Evolutionary conservation across 2,888 invertebrate species (phyloP).

Genomic region (Drosophila antonietae): DNA sequence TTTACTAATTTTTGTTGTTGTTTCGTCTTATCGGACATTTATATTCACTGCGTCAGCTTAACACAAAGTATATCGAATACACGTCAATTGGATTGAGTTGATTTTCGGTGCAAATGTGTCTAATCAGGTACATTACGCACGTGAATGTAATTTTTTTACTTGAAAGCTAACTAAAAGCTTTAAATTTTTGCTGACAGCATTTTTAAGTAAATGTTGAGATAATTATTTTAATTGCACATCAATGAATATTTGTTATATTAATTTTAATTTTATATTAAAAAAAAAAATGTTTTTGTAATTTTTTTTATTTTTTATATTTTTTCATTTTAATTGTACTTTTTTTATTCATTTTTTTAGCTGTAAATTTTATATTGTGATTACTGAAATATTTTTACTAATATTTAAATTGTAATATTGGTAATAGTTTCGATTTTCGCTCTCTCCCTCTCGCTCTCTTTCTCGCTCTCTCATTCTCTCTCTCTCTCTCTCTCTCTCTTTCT

Average conservation of each 20-base stretch:
- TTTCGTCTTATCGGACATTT: neutral
- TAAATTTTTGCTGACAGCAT: neutral
- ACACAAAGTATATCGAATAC: neutral
- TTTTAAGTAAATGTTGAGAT: neutral
- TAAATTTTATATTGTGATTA: too few relatives aligned
- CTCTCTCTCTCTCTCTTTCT: neutral
- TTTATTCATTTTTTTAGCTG: too few relatives aligned
- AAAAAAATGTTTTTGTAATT: too few relatives aligned
- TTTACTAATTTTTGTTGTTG: neutral
- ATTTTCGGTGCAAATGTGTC: neutral
- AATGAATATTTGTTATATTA: too few relatives aligned
- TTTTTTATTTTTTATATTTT: too few relatives aligned
- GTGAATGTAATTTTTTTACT: neutral
- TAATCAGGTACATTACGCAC: neutral
- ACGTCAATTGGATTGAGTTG: neutral
- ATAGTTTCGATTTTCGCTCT: neutral
- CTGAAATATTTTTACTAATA: too few relatives aligned
- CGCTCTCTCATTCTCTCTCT: neutral
- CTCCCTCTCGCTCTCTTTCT: neutral
- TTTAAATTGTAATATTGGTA: too few relatives aligned
- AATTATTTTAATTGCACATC: too few relatives aligned
- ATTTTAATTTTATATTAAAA: too few relatives aligned
- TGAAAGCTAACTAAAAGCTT: conserved; percentile 1
- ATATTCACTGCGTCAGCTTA: neutral
- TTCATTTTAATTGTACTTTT: too few relatives aligned